Base-by-base conservation (phyloP, 2,888 invertebrate genomes). In the Noctua janthe region DNA sequence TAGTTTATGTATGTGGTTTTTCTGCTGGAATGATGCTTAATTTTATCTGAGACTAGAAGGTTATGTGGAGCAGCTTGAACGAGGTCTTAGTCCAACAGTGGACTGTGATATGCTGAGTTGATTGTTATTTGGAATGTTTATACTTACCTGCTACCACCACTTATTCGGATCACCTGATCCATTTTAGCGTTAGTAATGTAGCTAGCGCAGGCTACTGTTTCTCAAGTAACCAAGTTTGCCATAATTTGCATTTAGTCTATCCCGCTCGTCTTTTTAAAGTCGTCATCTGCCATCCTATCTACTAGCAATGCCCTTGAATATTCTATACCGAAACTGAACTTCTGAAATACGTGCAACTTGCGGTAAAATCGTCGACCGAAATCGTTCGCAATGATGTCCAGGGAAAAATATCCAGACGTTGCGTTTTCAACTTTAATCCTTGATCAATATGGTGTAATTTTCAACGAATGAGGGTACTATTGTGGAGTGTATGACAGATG, bases 371-470 rank as follows among this genome's bases (percentile, higher is more conserved):
- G 81, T 67, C 74, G 72, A 86, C 90, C 89, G 88, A 90, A 92
- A 93, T 93, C 90, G 91, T 90, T 90, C 86, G 91, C 91, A 91
- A 92, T 93, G 94, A 93, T 93, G 93, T 92, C 81, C 83, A 84
- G 71, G 87, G 87, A 88, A 88, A 84, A 80, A 82, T 79, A 43
- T 80, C 49, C 39, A 74, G 73, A 76, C 80, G 71, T 76, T 54
- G 85, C 67, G 90, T 71, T 87, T 80, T 86, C 74, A 73, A 83
- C 88, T 85, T 74, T 85, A 83, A 76, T 64, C 23, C 54, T 35
- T 43, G 11, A 17, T 0, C 7, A 39, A 29, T 85, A 86, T 70
- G 85, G 87, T 81, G 39, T 71, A 39, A 73, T 87, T 89, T 89
- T 0, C 49, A 67, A 23, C 71, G 69, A 39, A 17, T 62, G 0